Evolutionary conservation across 2,888 invertebrate species (phyloP).

Genomic region (Melanchra persicariae): DNA sequence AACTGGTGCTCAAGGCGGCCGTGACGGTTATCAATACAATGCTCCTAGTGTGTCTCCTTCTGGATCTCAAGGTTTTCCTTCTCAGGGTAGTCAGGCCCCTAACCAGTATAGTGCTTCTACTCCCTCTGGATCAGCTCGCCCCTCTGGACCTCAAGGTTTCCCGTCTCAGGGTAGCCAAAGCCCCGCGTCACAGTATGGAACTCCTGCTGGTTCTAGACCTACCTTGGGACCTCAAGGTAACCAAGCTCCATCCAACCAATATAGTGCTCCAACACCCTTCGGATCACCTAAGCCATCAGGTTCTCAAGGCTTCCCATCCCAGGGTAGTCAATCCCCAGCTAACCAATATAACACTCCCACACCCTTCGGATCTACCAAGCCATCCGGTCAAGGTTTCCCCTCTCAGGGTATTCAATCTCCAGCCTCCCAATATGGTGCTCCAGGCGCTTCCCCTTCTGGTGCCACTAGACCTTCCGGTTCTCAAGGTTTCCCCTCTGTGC

Average conservation of each 20-base stretch:
- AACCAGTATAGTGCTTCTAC: constrained; percentile 38
- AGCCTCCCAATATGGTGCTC: constrained; percentile 36
- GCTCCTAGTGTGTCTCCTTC: constrained; percentile 39
- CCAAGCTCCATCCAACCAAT: constrained; percentile 35
- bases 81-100: constrained; percentile 23
- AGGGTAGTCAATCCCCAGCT: constrained; percentile 16
- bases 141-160: constrained; percentile 48
- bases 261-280: constrained; percentile 26
- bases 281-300: constrained; percentile 32
- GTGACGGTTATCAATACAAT: constrained; percentile 53
- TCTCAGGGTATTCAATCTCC: constrained; percentile 41
- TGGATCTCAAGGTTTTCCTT: constrained; percentile 44
- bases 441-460: constrained; percentile 27
- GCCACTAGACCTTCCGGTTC: constrained; percentile 20
- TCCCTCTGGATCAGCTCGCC: constrained; percentile 24
- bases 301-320: constrained; percentile 31
- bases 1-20: constrained; percentile 25
- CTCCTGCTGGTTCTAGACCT: constrained; percentile 19
- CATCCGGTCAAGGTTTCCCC: constrained; percentile 28
- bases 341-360: constrained; percentile 47
- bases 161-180: constrained; percentile 25
- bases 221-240: constrained; percentile 32
- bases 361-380: constrained; percentile 27
- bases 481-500: constrained; percentile 61
- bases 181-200: constrained; percentile 24